Evolutionary conservation across 1,140 invertebrate genomes (phyloP).

Genomic region (Pogonognathellus flavescens): DNA sequence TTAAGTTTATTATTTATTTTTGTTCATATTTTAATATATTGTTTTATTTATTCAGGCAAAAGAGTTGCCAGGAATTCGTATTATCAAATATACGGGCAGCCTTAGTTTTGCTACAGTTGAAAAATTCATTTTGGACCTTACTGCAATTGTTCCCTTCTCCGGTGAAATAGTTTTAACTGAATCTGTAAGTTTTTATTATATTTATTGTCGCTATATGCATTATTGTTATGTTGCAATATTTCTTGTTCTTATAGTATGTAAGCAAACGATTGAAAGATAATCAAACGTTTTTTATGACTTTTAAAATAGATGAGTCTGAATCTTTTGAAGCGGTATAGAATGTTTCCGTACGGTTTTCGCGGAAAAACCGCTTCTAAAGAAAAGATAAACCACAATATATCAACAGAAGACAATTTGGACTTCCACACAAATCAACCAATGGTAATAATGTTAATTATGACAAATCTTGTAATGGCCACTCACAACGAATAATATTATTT

Average conservation of each 20-base stretch:
- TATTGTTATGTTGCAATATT: too few relatives aligned
- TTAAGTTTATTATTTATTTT: too few relatives aligned
- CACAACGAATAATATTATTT: not conserved
- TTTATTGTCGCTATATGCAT: too few relatives aligned
- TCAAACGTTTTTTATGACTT: too few relatives aligned
- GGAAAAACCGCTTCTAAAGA: not conserved
- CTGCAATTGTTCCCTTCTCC: constrained; percentile 70
- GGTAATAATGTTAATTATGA: too few relatives aligned
- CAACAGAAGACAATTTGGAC: not conserved
- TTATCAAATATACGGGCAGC: constrained; percentile 83
- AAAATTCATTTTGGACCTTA: constrained; percentile 76
- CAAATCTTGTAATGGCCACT: not conserved
- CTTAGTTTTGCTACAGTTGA: constrained; percentile 82
- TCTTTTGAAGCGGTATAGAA: not conserved
- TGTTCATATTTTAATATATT: too few relatives aligned
- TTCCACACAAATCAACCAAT: not conserved
- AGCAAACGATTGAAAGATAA: too few relatives aligned
- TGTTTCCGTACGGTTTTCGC: not conserved
- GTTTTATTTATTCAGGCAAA: constrained; percentile 72
- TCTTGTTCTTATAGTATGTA: too few relatives aligned
- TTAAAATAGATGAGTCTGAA: too few relatives aligned
- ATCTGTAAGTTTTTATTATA: not conserved
- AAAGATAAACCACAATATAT: not conserved
- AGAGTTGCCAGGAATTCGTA: constrained; percentile 79
- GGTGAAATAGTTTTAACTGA: not conserved